phyloP scores from a whole-genome alignment of 2,888 invertebrate genomes.

The Lycia hirtaria region DNA sequence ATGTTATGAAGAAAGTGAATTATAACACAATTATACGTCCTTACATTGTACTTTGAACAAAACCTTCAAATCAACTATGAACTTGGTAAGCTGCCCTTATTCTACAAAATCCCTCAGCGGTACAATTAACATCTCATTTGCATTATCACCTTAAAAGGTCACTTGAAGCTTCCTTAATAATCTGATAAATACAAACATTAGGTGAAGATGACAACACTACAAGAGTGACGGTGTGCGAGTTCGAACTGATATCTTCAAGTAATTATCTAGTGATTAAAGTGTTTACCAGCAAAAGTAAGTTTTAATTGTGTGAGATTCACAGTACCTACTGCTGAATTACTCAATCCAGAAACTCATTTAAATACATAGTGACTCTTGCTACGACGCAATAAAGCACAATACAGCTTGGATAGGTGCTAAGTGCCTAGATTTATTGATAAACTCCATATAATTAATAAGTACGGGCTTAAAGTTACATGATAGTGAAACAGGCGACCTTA shows the following conservation, averaged over 20 bases:
- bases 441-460: too few species aligned
- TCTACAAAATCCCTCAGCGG: conserved; percentile 7
- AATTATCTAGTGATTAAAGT: conserved; percentile 2
- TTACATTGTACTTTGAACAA: too few species aligned
- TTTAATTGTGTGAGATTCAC: conserved; percentile 7
- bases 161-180: conserved; percentile 22
- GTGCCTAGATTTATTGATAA: too few species aligned
- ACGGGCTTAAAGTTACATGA: too few species aligned
- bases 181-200: conserved; percentile 16
- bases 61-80: neutral
- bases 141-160: conserved; percentile 18
- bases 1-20: too few species aligned
- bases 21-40: too few species aligned
- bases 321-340: too few species aligned
- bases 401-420: too few species aligned
- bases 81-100: neutral
- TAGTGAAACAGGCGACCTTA: too few species aligned
- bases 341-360: too few species aligned
- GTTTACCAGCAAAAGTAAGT: conserved; percentile 10
- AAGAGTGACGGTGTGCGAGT: neutral
- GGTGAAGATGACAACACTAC: conserved; percentile 13
- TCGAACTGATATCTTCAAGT: neutral
- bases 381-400: too few species aligned
- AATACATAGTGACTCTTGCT: too few species aligned
- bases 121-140: conserved; percentile 18